Conservation (phyloP, 2,113 vertebrate species). For the Channa argus region DNA sequence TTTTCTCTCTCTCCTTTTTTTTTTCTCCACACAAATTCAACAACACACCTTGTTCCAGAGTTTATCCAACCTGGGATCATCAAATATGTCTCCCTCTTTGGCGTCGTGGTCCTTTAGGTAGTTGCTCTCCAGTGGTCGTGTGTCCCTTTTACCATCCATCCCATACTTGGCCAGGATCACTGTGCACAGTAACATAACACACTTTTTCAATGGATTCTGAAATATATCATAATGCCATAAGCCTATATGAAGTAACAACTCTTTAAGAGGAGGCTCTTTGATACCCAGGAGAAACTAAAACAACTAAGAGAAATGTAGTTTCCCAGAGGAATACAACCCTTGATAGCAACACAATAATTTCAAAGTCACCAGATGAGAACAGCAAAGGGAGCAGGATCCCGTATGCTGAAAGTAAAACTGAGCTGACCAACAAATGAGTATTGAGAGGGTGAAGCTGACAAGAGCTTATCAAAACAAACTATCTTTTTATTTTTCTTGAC, state of each 20-base stretch:
- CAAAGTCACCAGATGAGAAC: background rate
- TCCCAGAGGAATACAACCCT: background rate
- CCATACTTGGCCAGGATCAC: constrained; percentile 95
- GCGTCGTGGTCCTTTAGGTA: constrained; percentile 84
- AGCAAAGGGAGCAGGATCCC: background rate
- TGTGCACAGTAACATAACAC: constrained; percentile 53
- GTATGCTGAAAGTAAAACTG: constrained; percentile 6
- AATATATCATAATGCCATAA: background rate
- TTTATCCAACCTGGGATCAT: constrained; percentile 94
- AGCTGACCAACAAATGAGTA: background rate
- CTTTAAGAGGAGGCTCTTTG: background rate
- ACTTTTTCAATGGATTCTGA: background rate
- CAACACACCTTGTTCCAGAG: constrained; percentile 93
- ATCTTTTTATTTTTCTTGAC: background rate
- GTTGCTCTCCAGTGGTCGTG: constrained; percentile 85
- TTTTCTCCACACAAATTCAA: background rate
- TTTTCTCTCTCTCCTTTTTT: background rate
- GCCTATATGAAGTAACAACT: constrained; percentile 6
- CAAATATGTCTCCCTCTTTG: constrained; percentile 85
- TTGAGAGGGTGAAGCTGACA: background rate
- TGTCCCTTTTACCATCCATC: constrained; percentile 92
- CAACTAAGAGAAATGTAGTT: background rate
- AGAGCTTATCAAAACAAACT: constrained; percentile 6
- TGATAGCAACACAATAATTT: constrained; percentile 34
- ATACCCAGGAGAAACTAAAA: background rate